A percentile compares a stretch with the other conserved stretches of the same genome.
phyloP scores from a whole-genome alignment of 2,797 vertebrate species.

The Eremophila alpestris region DNA sequence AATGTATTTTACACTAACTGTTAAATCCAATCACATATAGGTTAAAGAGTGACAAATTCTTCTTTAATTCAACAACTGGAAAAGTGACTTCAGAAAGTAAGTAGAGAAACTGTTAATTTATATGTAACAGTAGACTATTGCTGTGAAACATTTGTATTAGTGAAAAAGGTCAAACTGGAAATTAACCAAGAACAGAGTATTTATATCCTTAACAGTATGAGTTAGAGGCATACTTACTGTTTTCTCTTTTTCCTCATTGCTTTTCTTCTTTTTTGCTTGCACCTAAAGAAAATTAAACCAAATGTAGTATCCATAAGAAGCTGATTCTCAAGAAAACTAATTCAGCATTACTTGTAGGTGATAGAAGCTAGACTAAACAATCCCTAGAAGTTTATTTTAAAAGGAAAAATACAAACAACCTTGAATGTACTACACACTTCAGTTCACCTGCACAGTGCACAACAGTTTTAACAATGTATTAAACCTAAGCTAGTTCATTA shows the following conservation, averaged over 20 bases:
- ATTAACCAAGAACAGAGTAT: neutral
- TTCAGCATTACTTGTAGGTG: neutral
- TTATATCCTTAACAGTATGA: neutral
- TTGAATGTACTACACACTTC: neutral
- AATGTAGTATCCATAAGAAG: neutral
- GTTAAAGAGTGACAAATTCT: neutral
- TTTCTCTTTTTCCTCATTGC: conserved; percentile 90
- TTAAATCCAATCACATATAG: neutral
- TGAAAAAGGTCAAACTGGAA: neutral
- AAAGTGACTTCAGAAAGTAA: neutral
- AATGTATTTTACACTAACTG: neutral
- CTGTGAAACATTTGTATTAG: neutral
- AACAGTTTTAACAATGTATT: neutral
- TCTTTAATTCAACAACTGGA: neutral
- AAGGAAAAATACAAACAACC: neutral
- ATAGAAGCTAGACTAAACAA: neutral
- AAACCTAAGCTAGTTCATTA: neutral
- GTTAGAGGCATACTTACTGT: conserved; percentile 83
- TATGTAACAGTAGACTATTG: neutral
- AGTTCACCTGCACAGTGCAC: neutral
- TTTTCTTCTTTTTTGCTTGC: conserved; percentile 91
- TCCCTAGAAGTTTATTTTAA: neutral
- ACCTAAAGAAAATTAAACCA: conserved; percentile 65
- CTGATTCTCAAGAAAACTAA: neutral
- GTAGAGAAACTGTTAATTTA: neutral